phyloP scores from a whole-genome alignment of 2,113 vertebrate genomes.

The Harpagus bidentatus region DNA sequence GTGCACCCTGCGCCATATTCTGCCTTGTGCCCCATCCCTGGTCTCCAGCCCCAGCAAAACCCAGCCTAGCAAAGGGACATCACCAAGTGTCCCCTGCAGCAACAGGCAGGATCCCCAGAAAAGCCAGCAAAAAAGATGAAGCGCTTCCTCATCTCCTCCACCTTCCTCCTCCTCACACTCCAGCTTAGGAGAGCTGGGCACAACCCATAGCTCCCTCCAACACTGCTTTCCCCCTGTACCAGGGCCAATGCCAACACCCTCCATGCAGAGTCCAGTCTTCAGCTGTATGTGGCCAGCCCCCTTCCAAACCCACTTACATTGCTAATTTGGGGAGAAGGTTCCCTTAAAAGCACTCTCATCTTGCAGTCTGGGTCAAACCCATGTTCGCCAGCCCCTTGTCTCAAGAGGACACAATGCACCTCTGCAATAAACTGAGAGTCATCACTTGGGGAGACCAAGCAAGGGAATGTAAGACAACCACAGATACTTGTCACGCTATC shows the following conservation, averaged over 20 bases:
- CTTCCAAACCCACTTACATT: neutral
- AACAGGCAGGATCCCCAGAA: neutral
- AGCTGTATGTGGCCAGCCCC: neutral
- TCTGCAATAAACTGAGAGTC: neutral
- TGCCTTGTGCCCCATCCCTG: neutral
- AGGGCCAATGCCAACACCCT: neutral
- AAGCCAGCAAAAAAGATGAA: rapidly evolving
- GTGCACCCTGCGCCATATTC: neutral
- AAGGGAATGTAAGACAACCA: neutral
- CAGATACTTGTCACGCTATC: neutral
- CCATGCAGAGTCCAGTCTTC: neutral
- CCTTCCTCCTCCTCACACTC: neutral
- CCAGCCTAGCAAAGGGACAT: neutral
- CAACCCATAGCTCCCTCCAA: neutral
- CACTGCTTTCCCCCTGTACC: rapidly evolving
- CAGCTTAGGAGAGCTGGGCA: neutral
- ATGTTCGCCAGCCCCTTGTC: neutral
- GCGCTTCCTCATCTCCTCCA: neutral
- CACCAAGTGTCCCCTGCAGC: neutral
- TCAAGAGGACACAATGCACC: neutral
- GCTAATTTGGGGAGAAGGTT: neutral
- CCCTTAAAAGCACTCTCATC: neutral
- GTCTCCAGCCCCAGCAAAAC: neutral
- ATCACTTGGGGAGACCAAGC: neutral
- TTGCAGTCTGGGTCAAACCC: neutral